Percentiles rank a stretch among this genome's conserved stretches.
Conservation (phyloP, 2,797 vertebrate genomes). For the Girardinus metallicus region DNA sequence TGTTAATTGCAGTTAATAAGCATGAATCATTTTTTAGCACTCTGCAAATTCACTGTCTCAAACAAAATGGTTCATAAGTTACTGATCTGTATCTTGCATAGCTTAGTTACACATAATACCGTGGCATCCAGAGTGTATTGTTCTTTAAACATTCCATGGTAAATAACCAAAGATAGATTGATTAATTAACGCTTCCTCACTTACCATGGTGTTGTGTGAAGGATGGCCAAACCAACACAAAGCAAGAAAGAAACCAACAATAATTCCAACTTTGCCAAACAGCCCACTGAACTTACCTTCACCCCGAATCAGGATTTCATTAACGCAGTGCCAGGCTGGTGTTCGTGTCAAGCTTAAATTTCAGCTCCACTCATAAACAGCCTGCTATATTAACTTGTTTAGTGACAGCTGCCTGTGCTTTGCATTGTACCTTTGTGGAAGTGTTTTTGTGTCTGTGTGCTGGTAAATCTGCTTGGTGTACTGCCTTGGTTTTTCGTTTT, state of each 20-base stretch:
- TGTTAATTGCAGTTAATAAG: not conserved
- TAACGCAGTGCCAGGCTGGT: slow-evolving; percentile 84
- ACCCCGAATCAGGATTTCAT: slow-evolving; percentile 84
- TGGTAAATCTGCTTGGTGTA: slow-evolving; percentile 64
- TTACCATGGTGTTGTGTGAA: slow-evolving; percentile 19
- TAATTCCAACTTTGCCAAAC: slow-evolving; percentile 39
- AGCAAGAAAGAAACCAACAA: slow-evolving; percentile 13
- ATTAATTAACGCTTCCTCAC: not conserved
- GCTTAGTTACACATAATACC: not conserved
- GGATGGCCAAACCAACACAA: slow-evolving; percentile 33
- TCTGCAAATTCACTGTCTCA: not conserved
- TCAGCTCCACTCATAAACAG: slow-evolving; percentile 85
- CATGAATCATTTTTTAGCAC: not conserved
- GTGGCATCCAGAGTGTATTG: not conserved
- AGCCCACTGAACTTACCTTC: slow-evolving; percentile 81
- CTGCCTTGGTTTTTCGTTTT: slow-evolving; percentile 33
- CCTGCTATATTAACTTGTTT: slow-evolving; percentile 88
- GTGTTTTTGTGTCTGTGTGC: slow-evolving; percentile 57
- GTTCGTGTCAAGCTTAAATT: slow-evolving; percentile 82
- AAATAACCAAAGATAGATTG: not conserved
- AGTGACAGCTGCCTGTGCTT: slow-evolving; percentile 83
- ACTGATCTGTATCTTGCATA: not conserved
- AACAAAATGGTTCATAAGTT: not conserved
- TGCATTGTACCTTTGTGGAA: slow-evolving; percentile 59
- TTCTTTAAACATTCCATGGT: not conserved